These are phyloP conservation scores for Caenorhabditis wallacei DNA, from an alignment of 2,888 invertebrate genomes.

Conservation along the genomic window DNA sequence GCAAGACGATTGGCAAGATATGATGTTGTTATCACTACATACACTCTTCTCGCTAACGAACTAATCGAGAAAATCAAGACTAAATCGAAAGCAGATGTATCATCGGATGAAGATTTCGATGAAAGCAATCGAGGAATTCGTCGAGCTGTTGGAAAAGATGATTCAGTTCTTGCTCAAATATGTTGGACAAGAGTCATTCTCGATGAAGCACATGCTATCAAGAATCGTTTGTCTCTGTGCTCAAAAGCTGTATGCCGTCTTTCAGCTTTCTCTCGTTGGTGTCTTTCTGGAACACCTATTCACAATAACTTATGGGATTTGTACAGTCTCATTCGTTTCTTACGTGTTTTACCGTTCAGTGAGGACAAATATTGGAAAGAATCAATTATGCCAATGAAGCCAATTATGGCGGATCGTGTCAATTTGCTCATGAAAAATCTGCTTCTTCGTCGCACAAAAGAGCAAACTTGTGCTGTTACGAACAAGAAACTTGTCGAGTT, in stretches of 20 bases:
- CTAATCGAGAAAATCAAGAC: constrained; percentile 77
- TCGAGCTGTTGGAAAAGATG: constrained; percentile 56
- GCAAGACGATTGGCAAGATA: constrained; percentile 82
- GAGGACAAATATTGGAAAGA: constrained; percentile 93
- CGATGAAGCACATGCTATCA: constrained; percentile 94
- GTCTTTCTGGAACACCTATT: constrained; percentile 93
- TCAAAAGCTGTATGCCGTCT: constrained; percentile 87
- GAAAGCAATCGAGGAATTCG: constrained; percentile 33
- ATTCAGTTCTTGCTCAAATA: constrained; percentile 86
- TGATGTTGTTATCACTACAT: constrained; percentile 94
- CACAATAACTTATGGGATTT: constrained; percentile 92
- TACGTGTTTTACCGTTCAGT: constrained; percentile 92
- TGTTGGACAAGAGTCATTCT: constrained; percentile 92
- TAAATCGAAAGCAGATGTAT: constrained; percentile 25
- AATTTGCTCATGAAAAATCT: constrained; percentile 91
- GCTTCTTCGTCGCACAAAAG: constrained; percentile 92
- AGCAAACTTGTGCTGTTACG: constrained; percentile 85
- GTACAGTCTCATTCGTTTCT: constrained; percentile 87
- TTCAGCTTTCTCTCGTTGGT: constrained; percentile 88
- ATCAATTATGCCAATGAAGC: constrained; percentile 88
- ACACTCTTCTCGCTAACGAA: constrained; percentile 87
- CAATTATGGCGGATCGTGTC: constrained; percentile 86
- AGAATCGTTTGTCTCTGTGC: constrained; percentile 87
- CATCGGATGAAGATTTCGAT: constrained; percentile 39
- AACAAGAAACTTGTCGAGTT: constrained; percentile 83